Conservation (phyloP, 1,140 invertebrate species). For the Linepithema humile region DNA sequence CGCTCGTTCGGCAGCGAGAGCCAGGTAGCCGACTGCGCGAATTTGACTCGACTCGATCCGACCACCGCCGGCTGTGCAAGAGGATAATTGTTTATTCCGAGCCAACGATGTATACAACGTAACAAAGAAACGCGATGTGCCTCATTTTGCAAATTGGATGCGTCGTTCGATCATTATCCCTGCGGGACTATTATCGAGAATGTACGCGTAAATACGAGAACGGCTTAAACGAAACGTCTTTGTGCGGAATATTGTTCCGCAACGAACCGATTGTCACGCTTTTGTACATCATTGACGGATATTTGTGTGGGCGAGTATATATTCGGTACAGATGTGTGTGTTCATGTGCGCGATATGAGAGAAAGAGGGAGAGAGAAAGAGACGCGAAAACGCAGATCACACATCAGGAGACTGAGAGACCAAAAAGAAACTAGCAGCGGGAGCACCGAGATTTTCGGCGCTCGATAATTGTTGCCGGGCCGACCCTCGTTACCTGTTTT, state of each 20-base stretch:
- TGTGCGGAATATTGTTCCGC: conserved; percentile 2
- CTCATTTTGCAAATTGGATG: conserved; percentile 20
- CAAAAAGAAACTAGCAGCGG: neutral
- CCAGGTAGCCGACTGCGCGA: conserved; percentile 20
- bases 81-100: conserved; percentile 4
- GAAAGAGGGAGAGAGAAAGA: neutral
- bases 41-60: neutral
- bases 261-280: conserved; percentile 27
- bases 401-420: neutral
- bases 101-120: neutral
- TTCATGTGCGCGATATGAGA: neutral
- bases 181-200: neutral
- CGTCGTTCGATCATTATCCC: neutral
- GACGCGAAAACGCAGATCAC: neutral
- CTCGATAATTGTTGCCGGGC: conserved; percentile 30
- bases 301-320: neutral
- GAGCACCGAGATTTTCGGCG: conserved; percentile 16
- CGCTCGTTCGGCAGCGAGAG: conserved; percentile 8
- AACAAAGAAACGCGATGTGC: neutral
- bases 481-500: conserved; percentile 43
- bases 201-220: too few species aligned
- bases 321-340: neutral
- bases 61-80: neutral
- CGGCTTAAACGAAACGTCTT: neutral
- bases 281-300: conserved; percentile 6